A percentile compares a stretch with the other conserved stretches of the same genome.
phyloP scores from a whole-genome alignment of 2,113 vertebrate species.

The Tetrao urogallus region DNA sequence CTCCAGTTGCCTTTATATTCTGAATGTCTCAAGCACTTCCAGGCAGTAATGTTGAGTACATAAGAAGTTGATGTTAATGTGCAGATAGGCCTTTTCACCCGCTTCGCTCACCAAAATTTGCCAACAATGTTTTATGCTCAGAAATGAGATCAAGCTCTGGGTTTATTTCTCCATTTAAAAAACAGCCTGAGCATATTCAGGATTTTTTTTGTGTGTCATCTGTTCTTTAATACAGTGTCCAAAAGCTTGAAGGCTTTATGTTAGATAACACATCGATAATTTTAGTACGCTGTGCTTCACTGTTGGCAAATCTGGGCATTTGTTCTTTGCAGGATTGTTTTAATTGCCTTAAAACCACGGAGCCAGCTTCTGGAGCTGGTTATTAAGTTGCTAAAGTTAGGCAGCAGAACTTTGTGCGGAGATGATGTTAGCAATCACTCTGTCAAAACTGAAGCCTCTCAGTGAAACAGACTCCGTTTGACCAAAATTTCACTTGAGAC shows the following conservation, averaged over 20 bases:
- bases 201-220: neutral
- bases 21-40: neutral
- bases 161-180: neutral
- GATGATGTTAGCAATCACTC: neutral
- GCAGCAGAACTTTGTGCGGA: neutral
- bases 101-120: neutral
- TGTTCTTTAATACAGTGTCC: neutral
- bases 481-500: neutral
- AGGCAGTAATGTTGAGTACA: neutral
- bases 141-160: neutral
- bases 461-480: neutral
- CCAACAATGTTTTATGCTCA: neutral
- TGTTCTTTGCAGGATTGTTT: neutral
- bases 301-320: neutral
- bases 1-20: slow-evolving; percentile 44
- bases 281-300: neutral
- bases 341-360: neutral
- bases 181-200: neutral
- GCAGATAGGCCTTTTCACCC: rapidly evolving
- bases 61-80: neutral
- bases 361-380: neutral
- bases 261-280: neutral
- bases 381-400: neutral
- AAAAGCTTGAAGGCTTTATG: neutral
- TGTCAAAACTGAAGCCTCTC: neutral